Evolutionary conservation across 2,797 vertebrate genomes (phyloP).

Genomic region (Eulemur mongoz): DNA sequence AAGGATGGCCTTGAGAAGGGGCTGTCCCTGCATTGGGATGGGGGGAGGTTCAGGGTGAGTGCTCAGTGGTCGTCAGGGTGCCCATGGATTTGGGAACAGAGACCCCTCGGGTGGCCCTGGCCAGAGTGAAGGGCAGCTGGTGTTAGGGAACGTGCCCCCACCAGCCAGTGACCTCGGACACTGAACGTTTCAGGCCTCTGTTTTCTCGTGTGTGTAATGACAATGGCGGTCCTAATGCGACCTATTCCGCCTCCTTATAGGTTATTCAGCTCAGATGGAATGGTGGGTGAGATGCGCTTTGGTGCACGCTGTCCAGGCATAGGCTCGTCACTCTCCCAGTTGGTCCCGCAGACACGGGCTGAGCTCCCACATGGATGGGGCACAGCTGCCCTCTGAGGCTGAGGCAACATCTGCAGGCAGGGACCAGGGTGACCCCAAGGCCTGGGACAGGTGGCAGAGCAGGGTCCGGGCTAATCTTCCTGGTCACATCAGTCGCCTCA

Average conservation of each 20-base stretch:
- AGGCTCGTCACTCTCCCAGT: fast-evolving
- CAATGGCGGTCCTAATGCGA: not conserved
- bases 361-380: not conserved
- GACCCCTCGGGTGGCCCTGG: not conserved
- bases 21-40: not conserved
- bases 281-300: not conserved
- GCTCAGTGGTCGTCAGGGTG: not conserved
- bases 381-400: not conserved
- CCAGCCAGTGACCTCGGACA: not conserved
- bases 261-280: not conserved
- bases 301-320: not conserved
- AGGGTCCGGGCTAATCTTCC: not conserved
- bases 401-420: not conserved
- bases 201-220: not conserved
- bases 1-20: not conserved
- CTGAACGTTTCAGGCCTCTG: not conserved
- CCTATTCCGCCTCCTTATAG: not conserved
- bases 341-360: not conserved
- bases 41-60: not conserved
- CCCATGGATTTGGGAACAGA: not conserved
- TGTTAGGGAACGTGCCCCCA: not conserved
- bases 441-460: not conserved
- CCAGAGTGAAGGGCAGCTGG: not conserved
- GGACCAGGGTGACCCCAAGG: not conserved
- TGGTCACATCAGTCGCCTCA: not conserved